Evolutionary conservation across 2,797 vertebrate species (phyloP).

Genomic region (Ctenopoma multispine): DNA sequence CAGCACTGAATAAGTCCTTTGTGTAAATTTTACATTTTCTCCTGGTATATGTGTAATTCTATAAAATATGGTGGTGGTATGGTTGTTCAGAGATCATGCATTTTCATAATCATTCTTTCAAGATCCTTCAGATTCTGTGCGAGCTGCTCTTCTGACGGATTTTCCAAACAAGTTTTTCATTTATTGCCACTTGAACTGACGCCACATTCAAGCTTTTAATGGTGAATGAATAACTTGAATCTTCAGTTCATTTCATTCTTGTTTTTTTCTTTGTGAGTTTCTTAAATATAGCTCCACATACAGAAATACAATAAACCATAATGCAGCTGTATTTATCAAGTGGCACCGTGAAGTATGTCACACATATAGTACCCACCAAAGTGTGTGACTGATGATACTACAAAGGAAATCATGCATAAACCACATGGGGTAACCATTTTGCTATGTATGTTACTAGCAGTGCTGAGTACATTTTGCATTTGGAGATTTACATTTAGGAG

Average conservation of each 20-base stretch:
- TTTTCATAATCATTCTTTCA: background rate
- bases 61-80: too few relatives aligned
- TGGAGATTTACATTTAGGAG: background rate
- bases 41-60: too few relatives aligned
- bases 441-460: background rate
- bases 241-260: background rate
- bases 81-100: too few relatives aligned
- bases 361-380: background rate
- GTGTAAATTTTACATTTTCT: too few relatives aligned
- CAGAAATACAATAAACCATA: background rate
- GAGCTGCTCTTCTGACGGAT: background rate
- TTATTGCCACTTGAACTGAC: background rate
- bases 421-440: conserved; percentile 10
- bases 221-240: background rate
- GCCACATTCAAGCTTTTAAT: background rate
- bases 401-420: background rate
- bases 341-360: background rate
- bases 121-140: background rate
- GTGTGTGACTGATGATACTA: conserved; percentile 2
- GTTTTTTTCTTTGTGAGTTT: background rate
- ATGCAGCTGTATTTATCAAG: background rate
- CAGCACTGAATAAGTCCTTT: background rate
- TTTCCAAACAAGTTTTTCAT: background rate
- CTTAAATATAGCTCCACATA: background rate
- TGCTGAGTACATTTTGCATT: background rate